These are phyloP conservation scores for Monodelphis domestica DNA, from an alignment of 2,797 vertebrate genomes.

Conservation along the genomic window DNA sequence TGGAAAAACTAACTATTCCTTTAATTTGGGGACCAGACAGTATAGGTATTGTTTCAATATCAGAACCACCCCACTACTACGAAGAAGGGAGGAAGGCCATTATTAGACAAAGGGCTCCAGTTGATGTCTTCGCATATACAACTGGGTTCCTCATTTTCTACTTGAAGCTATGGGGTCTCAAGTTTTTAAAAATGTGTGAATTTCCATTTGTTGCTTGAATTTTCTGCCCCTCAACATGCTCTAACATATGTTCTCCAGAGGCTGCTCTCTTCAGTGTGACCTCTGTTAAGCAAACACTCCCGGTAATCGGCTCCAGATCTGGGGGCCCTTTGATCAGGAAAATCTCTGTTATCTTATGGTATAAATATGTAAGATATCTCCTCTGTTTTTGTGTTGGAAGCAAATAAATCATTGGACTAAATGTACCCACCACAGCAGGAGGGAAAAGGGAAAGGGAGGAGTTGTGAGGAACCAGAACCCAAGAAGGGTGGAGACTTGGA, in stretches of 20 bases:
- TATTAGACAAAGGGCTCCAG: not conserved
- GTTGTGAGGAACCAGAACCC: not conserved
- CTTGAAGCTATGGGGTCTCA: not conserved
- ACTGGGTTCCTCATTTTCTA: not conserved
- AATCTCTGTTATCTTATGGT: conserved; percentile 79
- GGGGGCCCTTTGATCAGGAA: conserved; percentile 83
- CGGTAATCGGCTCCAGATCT: conserved; percentile 83
- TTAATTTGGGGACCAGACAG: not conserved
- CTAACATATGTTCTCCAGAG: conserved; percentile 69
- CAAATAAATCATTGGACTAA: conserved; percentile 77
- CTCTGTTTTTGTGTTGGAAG: conserved; percentile 79
- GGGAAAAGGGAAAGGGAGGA: not conserved
- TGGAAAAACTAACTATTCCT: not conserved
- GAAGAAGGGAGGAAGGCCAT: not conserved
- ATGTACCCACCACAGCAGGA: conserved; percentile 31
- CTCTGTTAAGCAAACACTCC: conserved; percentile 80
- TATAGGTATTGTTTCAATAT: not conserved
- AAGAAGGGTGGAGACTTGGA: not conserved
- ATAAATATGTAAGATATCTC: conserved; percentile 84
- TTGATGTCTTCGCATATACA: not conserved
- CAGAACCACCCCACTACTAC: not conserved
- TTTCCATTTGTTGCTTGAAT: not conserved
- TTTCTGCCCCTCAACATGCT: not conserved
- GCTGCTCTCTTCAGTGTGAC: conserved; percentile 69
- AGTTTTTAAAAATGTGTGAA: not conserved